Base-by-base conservation (phyloP, 2,797 vertebrate genomes). In the Acipenser ruthenus region DNA sequence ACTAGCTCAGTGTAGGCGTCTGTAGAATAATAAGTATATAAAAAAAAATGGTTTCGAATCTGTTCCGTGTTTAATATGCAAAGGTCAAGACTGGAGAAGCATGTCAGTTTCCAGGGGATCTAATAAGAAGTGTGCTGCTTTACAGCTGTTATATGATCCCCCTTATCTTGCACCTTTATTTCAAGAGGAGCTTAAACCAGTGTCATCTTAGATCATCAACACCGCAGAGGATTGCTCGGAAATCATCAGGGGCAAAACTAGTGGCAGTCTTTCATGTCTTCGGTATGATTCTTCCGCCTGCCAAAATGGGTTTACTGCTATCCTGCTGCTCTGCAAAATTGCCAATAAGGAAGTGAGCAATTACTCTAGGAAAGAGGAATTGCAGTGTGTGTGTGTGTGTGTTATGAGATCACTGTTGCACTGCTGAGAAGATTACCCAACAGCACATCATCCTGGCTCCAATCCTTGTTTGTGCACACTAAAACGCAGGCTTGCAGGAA, bases 131-230 rank as follows among this genome's bases (percentile, higher is more conserved):
- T 7, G 11, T 3, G 52, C 15, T 52, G 50, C 15, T 47, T 65
- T 10, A 10, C 18, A 47, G 11, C 8, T 13, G 15, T 65, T 7
- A 55, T 10, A 48, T 65, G 18, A 52, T 7, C 52, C 63, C 15
- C 37, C 51, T 7, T 11, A 10, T 65, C 64, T 23, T 56, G 49
- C 7, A 11, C 49, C 18, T 52, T 55, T 64, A 51, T 49, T 64
- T 12, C 52, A 52, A 65, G 10, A 50, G 8, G 52, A 55, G 6
- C 51, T 37, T 65, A 23, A 55, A 55, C 7, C 52, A 65, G 63
- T 63, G 69, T 65, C 4, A n/a, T 69, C 75, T 48, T 56, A 58
- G 60, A 66, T 53, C 37, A 78, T 55, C 50, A 71, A 65, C 49
- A 72, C 6, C 13, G 70, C 64, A 66, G 60, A 23, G 15, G 2